Evolutionary conservation across 2,113 vertebrate species (phyloP).

Genomic region (Pelodiscus sinensis): DNA sequence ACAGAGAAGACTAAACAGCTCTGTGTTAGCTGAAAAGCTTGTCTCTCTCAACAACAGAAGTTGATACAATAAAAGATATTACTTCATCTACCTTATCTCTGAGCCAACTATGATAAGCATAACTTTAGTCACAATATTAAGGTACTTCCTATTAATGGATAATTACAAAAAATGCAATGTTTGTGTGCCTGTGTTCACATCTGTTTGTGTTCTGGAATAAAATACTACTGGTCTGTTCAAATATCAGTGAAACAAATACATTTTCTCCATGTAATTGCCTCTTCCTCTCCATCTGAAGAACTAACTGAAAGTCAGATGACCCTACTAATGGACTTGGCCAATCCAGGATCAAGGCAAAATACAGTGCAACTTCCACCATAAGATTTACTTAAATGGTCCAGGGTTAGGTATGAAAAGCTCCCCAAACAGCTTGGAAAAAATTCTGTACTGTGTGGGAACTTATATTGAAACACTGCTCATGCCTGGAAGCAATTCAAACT

Average conservation of each 20-base stretch:
- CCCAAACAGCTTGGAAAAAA: not conserved
- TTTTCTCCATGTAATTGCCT: not conserved
- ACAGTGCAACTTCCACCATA: not conserved
- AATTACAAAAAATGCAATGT: not conserved
- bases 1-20: no score
- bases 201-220: not conserved
- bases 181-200: accelerated
- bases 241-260: not conserved
- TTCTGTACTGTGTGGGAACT: not conserved
- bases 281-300: not conserved
- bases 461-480: not conserved
- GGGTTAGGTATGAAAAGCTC: not conserved
- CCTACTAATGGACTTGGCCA: not conserved
- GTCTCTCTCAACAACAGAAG: no score
- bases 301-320: not conserved
- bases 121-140: not conserved
- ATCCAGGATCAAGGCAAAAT: not conserved
- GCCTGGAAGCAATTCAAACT: not conserved
- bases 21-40: no score
- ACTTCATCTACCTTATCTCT: no score
- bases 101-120: not conserved
- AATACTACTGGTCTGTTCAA: not conserved
- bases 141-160: not conserved
- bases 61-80: no score
- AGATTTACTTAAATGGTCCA: not conserved